Percentiles rank a stretch among this genome's conserved stretches.
phyloP scores from a whole-genome alignment of 2,888 invertebrate species.

The Prionchulus punctatus region DNA sequence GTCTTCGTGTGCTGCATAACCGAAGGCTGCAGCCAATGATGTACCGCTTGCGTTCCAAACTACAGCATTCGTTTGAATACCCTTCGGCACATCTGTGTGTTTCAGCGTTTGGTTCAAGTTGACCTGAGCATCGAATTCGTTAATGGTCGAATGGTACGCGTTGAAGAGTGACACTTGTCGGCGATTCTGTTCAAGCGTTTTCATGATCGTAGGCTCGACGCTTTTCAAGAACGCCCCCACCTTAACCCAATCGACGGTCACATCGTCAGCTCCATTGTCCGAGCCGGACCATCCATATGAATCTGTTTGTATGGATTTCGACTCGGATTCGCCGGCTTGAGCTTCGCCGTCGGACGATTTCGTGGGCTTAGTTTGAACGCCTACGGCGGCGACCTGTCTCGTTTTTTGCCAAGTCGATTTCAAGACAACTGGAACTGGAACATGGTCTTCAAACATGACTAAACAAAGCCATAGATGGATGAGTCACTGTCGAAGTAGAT shows the following conservation, averaged over 20 bases:
- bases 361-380: too few species aligned
- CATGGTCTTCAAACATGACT: too few species aligned
- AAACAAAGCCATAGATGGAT: too few species aligned
- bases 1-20: constrained; percentile 8
- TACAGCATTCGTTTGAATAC: not conserved
- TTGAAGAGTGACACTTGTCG: not conserved
- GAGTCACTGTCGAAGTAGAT: too few species aligned
- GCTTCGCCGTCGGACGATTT: too few species aligned
- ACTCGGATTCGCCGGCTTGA: too few species aligned
- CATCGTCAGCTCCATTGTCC: too few species aligned
- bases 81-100: not conserved
- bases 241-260: not conserved
- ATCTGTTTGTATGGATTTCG: too few species aligned
- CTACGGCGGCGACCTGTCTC: too few species aligned
- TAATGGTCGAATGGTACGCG: not conserved
- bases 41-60: constrained; percentile 10
- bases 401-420: too few species aligned
- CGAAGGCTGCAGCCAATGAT: constrained; percentile 8
- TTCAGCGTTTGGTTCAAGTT: not conserved
- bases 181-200: not conserved
- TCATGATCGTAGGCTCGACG: not conserved
- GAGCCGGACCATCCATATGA: too few species aligned
- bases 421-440: too few species aligned
- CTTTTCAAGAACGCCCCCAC: not conserved
- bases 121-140: not conserved